phyloP scores from a whole-genome alignment of 2,113 vertebrate species.

The Agapornis roseicollis region DNA sequence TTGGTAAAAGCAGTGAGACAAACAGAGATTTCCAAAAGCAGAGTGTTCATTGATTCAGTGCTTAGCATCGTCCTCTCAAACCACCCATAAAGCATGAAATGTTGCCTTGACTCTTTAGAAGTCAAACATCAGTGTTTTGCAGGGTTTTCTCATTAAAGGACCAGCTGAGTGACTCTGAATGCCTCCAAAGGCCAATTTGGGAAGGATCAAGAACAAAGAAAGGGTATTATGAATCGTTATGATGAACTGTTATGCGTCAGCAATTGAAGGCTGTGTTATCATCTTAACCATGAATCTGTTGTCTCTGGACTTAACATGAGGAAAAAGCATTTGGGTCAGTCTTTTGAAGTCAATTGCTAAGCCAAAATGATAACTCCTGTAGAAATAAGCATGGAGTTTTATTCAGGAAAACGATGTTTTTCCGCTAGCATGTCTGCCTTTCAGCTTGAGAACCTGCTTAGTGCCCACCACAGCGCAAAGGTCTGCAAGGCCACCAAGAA shows the following conservation, averaged over 20 bases:
- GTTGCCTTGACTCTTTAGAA: neutral
- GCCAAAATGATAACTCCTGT: neutral
- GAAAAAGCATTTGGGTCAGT: neutral
- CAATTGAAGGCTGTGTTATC: neutral
- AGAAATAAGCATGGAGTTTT: neutral
- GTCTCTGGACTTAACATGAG: neutral
- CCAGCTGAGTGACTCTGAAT: neutral
- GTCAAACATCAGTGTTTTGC: neutral
- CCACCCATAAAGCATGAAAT: neutral
- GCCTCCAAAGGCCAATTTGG: neutral
- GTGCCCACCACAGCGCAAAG: neutral
- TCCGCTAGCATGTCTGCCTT: neutral
- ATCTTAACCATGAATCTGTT: neutral
- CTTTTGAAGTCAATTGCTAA: neutral
- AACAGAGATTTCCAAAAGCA: neutral
- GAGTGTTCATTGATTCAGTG: neutral
- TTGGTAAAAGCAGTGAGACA: neutral
- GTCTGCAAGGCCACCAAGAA: neutral
- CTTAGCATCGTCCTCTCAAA: neutral
- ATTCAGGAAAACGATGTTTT: neutral
- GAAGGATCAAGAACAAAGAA: neutral
- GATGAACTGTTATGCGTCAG: neutral
- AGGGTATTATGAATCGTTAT: neutral
- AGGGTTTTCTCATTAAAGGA: constrained; percentile 3
- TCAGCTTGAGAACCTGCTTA: neutral